phyloP scores from a whole-genome alignment of 2,113 vertebrate genomes.

The Grallaria varia region DNA sequence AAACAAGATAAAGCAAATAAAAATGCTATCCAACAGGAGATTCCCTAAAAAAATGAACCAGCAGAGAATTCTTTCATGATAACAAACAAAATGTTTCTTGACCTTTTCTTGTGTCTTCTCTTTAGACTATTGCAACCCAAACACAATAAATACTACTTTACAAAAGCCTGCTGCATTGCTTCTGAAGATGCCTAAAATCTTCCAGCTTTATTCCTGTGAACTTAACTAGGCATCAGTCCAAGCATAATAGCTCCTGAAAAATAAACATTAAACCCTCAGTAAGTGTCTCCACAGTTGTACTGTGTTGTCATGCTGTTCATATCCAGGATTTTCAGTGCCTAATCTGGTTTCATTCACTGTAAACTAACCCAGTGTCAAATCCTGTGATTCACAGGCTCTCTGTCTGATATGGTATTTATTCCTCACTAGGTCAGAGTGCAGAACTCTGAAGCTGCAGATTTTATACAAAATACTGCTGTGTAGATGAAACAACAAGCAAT shows the following conservation, averaged over 20 bases:
- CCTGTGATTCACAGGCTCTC: not conserved
- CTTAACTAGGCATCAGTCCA: constrained; percentile 37
- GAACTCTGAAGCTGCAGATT: not conserved
- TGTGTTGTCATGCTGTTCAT: constrained; percentile 17
- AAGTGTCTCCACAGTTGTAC: constrained; percentile 20
- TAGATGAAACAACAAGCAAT: not conserved
- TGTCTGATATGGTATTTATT: not conserved
- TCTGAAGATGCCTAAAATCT: constrained; percentile 15
- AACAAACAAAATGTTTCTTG: not conserved
- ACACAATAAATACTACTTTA: not conserved
- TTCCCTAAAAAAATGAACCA: not conserved
- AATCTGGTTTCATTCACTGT: constrained; percentile 45
- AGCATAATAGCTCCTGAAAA: constrained; percentile 57
- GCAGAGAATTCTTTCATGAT: not conserved
- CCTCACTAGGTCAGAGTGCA: not conserved
- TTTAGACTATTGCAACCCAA: not conserved
- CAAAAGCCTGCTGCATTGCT: not conserved
- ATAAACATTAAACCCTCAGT: constrained; percentile 37
- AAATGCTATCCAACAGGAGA: not conserved
- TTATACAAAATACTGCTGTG: not conserved
- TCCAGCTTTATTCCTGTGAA: constrained; percentile 43
- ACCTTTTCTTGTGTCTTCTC: not conserved
- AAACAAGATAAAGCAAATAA: not conserved
- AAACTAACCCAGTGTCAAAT: constrained; percentile 16
- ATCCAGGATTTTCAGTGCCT: constrained; percentile 15